Evolutionary conservation across 2,888 invertebrate genomes (phyloP).

Genomic region (Rhaphigaster nebulosa): DNA sequence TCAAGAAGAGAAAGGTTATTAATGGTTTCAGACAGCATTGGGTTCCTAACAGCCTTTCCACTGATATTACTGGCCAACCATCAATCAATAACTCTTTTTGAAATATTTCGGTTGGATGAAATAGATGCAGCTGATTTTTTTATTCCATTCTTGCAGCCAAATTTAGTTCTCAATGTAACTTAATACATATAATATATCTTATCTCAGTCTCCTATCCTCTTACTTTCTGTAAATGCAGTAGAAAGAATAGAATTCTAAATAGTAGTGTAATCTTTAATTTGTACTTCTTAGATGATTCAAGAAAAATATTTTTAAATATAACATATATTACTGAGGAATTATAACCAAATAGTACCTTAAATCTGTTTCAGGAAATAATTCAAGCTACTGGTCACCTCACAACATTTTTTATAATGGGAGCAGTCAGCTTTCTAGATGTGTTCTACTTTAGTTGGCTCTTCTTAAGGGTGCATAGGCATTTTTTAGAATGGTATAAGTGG

Average conservation of each 20-base stretch:
- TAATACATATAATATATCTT: neutral
- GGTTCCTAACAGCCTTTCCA: neutral
- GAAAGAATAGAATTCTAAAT: neutral
- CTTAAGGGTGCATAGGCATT: neutral
- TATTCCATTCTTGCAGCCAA: neutral
- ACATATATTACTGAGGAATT: too few relatives aligned
- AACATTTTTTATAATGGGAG: neutral
- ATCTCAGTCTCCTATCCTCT: neutral
- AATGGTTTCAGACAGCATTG: constrained; percentile 21
- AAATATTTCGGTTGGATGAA: neutral
- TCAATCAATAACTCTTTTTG: neutral
- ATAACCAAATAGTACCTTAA: too few relatives aligned
- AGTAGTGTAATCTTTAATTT: neutral
- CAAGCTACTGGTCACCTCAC: neutral
- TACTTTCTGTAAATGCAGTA: neutral
- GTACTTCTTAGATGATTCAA: too few relatives aligned
- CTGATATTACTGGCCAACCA: neutral
- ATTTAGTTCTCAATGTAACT: neutral
- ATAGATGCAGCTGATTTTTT: neutral
- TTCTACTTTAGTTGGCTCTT: constrained; percentile 24
- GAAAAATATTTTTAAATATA: neutral
- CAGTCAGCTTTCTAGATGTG: constrained; percentile 16
- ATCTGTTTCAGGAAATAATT: constrained; percentile 21
- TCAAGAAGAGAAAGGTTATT: constrained; percentile 6
- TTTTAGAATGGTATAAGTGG: constrained; percentile 33